Base-by-base conservation (phyloP, 2,113 vertebrate species). In the Haliaeetus leucogaster region DNA sequence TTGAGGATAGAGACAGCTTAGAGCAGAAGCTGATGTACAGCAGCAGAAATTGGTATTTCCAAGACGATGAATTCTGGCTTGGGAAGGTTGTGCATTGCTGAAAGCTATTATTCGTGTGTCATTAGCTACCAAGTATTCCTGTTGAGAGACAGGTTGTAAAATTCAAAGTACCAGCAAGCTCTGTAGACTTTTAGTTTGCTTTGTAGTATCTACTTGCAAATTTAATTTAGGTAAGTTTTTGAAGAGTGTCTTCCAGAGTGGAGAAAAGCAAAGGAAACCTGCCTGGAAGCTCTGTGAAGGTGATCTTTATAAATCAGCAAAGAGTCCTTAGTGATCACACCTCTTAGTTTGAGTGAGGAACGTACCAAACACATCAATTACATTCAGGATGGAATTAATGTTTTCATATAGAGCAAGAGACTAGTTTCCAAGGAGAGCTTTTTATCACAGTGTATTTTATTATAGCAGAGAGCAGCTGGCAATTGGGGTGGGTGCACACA, bases 401-500 rank as follows among this genome's bases (percentile, higher is more conserved):
- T 80, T 36, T 76, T 67, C n/a, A 19, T 45, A 8, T 2, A 48
- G 48, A 78, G 63, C 22, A 48, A 78, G 43, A 92, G 15, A 34
- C 13, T 4, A 8, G 8, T 71, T 73, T 81, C 40, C 29, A n/a
- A 52, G 40, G 18, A 52, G 11, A 72, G 15, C 11, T 86, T 85
- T 88, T 74, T 50, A 70, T 74, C 36, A 16, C 21, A 15, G 16
- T 32, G 11, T 81, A 7, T 58, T 61, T 8, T 16, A 8, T 48
- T 36, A n/a, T 6, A 62, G 47, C 25, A 71, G 45, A 85, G 70
- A 85, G 29, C 17, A 36, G 23, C 61, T 40, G 29, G 16, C 45
- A 42, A 1, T 42, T 59, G 17, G 13, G 4, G 10, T 47, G 53
- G 21, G 9, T 47, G 43, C 0, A 0, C 30, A 32, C 12, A 2